phyloP scores from a whole-genome alignment of 2,888 invertebrate species.

The Temnothorax unifasciatus region DNA sequence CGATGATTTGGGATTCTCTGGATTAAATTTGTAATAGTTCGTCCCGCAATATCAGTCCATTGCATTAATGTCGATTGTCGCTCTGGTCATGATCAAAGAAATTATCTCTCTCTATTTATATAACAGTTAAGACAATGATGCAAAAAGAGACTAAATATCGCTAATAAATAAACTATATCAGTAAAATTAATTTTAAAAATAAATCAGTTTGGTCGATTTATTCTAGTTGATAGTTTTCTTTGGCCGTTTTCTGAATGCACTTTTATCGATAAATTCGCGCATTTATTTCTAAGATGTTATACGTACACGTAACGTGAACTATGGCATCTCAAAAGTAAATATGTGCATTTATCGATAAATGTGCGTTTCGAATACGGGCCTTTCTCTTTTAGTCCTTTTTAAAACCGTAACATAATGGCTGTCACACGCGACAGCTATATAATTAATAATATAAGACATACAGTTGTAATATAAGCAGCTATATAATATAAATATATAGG shows the following conservation, averaged over 20 bases:
- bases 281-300: no score
- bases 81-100: slow-evolving; percentile 7
- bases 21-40: slow-evolving; percentile 11
- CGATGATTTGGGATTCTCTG: not conserved
- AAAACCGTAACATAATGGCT: not conserved
- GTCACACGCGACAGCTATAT: slow-evolving; percentile 1
- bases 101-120: slow-evolving; percentile 38
- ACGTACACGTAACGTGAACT: no score
- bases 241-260: no score
- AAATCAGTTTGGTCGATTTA: slow-evolving; percentile 1
- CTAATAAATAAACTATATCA: not conserved
- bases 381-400: not conserved
- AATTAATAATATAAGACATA: slow-evolving; percentile 9
- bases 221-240: not conserved
- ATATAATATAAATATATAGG: not conserved
- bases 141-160: not conserved
- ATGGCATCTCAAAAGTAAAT: no score
- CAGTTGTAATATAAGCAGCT: slow-evolving; percentile 27
- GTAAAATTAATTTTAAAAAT: slow-evolving; percentile 6
- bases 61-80: slow-evolving; percentile 44
- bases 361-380: no score
- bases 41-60: slow-evolving; percentile 21
- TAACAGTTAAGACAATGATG: slow-evolving; percentile 9
- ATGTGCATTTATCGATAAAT: no score
- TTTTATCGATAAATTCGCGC: no score